Base-by-base conservation (phyloP, 1,140 invertebrate species). In the Centruroides sculpturatus region DNA sequence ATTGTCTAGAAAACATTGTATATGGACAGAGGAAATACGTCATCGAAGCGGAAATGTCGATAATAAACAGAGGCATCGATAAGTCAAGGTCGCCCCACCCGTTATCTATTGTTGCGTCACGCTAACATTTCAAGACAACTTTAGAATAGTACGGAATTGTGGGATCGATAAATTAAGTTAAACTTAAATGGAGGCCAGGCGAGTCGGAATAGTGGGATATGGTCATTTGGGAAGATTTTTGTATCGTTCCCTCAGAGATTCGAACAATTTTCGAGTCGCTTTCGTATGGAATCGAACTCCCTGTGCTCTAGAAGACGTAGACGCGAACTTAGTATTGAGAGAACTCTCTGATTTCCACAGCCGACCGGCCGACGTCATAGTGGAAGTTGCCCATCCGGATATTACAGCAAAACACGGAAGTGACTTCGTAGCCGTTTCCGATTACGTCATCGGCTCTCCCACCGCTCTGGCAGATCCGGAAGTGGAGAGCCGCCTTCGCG, bases 351-450 rank as follows among this genome's bases (percentile, higher is more conserved):
- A 72, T 34, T 74, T 76, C 64, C 49, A n/a, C 36, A 57, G 61
- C 36, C 75, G 71, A 57, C 66, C 72, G 12, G 73, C 79, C 46
- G 80, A 83, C 65, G 64, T 83, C 10, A 77, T 82, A 59, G 76
- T 82, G 12, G 81, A 82, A 71, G 81, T 82, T 1, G 78, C 80
- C 41, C 81, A 82, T 72, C 81, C 81, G 10, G 65, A 68, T 54
- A 76, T 82, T n/a, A 73, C 77, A 5, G 63, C 72, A 57, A 57
- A 76, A 61, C 78, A 74, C 69, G 80, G 77, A 11, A 64, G 69
- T 11, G n/a, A 64, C 7, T 78, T 82, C 66, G 66, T 81, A 10
- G 46, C 71, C 35, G 56, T 73, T 62, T 69, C 73, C 11, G 75
- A 80, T 66, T 76, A 76, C 62, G 72, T 80, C 69, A 75, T 82